Conservation (phyloP, 2,888 invertebrate species). For the Torymus tubicola region DNA sequence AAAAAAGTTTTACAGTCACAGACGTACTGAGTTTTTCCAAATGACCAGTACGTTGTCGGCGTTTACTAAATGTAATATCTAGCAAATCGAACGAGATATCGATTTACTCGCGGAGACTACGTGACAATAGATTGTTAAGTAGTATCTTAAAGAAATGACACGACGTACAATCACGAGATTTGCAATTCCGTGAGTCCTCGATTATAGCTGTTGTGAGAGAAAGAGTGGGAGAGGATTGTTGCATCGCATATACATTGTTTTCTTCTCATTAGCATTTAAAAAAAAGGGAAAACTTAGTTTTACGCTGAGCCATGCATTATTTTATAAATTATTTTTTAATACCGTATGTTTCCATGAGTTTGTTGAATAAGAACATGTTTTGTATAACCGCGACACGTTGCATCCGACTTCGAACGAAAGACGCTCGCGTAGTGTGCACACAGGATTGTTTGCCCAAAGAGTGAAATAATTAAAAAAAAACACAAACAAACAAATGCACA, state of each 20-base stretch:
- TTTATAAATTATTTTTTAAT: conserved; percentile 46
- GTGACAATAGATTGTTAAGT: conserved; percentile 53
- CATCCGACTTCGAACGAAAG: conserved; percentile 33
- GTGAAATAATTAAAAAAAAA: conserved; percentile 16
- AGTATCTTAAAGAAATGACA: conserved; percentile 46
- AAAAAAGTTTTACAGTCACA: conserved; percentile 43
- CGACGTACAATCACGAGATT: conserved; percentile 54
- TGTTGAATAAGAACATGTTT: conserved; percentile 30
- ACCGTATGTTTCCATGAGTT: conserved; percentile 13
- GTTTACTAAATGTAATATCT: conserved; percentile 43
- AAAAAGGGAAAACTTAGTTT: conserved; percentile 6
- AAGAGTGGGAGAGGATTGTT: conserved; percentile 39
- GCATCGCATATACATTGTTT: conserved; percentile 33
- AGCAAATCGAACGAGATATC: conserved; percentile 28
- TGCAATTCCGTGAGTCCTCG: conserved; percentile 48
- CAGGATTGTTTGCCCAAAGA: conserved; percentile 48
- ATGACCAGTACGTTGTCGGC: conserved; percentile 5
- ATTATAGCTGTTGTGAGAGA: conserved; percentile 40
- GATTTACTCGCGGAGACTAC: conserved; percentile 40
- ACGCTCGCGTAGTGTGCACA: conserved; percentile 29
- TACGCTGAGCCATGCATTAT: conserved; percentile 38
- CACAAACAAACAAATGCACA: conserved; percentile 34
- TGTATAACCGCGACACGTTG: conserved; percentile 21
- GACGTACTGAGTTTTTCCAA: conserved; percentile 1
- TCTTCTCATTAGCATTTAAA: conserved; percentile 26